Conservation (phyloP, 2,797 vertebrate species). For the Sebastes cheni region DNA sequence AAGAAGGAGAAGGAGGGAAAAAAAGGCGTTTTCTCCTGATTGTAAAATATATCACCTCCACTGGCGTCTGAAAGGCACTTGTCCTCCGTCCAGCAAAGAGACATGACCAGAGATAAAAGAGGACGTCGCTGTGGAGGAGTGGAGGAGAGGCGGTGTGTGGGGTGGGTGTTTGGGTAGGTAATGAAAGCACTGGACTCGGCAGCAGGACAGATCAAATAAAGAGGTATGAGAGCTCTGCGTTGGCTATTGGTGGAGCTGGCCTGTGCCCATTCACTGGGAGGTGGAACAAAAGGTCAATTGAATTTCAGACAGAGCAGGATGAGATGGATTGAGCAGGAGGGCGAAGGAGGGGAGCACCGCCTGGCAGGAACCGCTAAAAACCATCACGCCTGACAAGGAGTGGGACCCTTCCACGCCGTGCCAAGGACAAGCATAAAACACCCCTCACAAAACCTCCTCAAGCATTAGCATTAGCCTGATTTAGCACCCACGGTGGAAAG, state of each 20-base stretch:
- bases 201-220: conserved; percentile 72
- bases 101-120: conserved; percentile 50
- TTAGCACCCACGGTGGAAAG: conserved; percentile 40
- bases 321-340: conserved; percentile 66
- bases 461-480: conserved; percentile 53
- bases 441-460: conserved; percentile 24
- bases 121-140: conserved; percentile 14
- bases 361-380: conserved; percentile 63
- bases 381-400: conserved; percentile 49
- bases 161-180: conserved; percentile 57
- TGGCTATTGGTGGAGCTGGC: conserved; percentile 48
- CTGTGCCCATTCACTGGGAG: conserved; percentile 64
- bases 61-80: not conserved
- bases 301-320: conserved; percentile 67
- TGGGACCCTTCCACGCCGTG: conserved; percentile 34
- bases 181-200: conserved; percentile 60
- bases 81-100: not conserved
- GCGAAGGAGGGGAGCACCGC: conserved; percentile 14
- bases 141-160: conserved; percentile 1
- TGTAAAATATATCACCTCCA: conserved; percentile 35
- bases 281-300: conserved; percentile 80
- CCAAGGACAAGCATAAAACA: conserved; percentile 72
- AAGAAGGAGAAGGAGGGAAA: not conserved
- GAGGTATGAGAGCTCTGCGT: conserved; percentile 51
- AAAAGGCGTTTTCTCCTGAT: not conserved